Evolutionary conservation across 2,113 vertebrate species (phyloP).

Genomic region (Hyaena hyaena): DNA sequence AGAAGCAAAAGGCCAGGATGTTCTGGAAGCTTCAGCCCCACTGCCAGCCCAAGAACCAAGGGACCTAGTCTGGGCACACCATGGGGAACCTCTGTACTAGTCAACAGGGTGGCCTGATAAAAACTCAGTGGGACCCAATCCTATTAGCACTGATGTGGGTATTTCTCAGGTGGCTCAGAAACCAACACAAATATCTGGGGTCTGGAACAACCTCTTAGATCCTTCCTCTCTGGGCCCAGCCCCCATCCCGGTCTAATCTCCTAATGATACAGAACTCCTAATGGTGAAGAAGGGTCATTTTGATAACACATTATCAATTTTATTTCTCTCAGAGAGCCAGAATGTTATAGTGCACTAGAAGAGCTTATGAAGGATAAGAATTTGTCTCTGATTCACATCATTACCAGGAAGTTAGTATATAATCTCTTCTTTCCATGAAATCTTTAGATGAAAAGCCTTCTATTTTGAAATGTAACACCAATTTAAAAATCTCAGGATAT

Average conservation of each 20-base stretch:
- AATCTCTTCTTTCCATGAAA: not conserved
- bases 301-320: not conserved
- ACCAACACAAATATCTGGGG: not conserved
- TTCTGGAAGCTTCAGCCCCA: not conserved
- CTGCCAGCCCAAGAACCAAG: not conserved
- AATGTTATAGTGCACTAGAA: not conserved
- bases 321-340: not conserved
- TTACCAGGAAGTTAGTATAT: not conserved
- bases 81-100: not conserved
- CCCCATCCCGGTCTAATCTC: not conserved
- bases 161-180: not conserved
- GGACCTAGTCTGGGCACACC: not conserved
- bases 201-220: not conserved
- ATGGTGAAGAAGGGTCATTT: not conserved
- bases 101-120: not conserved
- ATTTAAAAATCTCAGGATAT: not conserved
- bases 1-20: not conserved
- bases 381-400: not conserved
- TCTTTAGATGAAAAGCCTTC: not conserved
- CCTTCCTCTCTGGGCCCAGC: too few relatives aligned
- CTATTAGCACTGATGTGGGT: not conserved
- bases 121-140: not conserved
- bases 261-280: not conserved
- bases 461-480: not conserved
- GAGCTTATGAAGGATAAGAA: not conserved